Evolutionary conservation across 1,140 invertebrate genomes (phyloP).

Genomic region (Lasioglossum albipes): DNA sequence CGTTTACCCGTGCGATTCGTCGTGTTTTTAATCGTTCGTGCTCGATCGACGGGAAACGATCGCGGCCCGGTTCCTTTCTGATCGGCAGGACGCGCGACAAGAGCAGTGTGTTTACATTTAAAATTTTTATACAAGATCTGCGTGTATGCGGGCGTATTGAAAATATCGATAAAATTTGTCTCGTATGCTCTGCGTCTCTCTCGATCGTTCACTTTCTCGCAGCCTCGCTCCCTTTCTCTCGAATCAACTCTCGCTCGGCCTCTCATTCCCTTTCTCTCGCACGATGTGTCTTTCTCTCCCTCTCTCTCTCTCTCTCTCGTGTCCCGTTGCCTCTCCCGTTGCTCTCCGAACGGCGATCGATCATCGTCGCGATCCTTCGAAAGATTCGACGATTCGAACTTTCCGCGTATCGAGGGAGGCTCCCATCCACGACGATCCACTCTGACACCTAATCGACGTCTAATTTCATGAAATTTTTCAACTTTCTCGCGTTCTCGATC

Average conservation of each 20-base stretch:
- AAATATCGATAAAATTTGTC: conserved; percentile 71
- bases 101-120: conserved; percentile 65
- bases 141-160: conserved; percentile 71
- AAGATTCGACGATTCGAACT: conserved; percentile 4
- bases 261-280: conserved; percentile 17
- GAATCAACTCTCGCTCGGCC: neutral
- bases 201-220: conserved; percentile 40
- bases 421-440: conserved; percentile 30
- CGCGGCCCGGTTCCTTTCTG: neutral
- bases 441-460: conserved; percentile 35
- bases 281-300: neutral
- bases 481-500: neutral
- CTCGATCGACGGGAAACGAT: conserved; percentile 7
- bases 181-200: conserved; percentile 46
- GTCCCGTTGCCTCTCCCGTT: conserved; percentile 4
- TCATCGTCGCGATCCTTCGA: conserved; percentile 3
- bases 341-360: conserved; percentile 26
- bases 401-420: conserved; percentile 9
- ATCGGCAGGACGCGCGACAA: conserved; percentile 40
- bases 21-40: neutral
- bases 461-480: conserved; percentile 53
- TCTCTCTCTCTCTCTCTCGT: conserved; percentile 1
- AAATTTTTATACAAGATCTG: conserved; percentile 70
- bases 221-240: neutral
- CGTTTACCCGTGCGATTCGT: neutral